Evolutionary conservation across 1,140 invertebrate species (phyloP).

Genomic region (Halictus rubicundus): DNA sequence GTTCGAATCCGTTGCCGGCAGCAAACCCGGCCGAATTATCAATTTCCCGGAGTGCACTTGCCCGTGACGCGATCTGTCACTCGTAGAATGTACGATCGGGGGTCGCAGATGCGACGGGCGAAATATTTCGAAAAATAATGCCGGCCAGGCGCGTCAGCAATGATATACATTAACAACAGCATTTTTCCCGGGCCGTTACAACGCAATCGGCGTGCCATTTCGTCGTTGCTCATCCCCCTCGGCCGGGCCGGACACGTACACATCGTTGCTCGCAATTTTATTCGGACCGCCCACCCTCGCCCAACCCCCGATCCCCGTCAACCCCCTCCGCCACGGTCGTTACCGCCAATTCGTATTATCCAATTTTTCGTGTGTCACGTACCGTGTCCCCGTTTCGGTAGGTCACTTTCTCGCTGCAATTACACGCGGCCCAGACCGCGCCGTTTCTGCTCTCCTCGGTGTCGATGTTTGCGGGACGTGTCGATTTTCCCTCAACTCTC

Average conservation of each 20-base stretch:
- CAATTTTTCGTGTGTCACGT: slow-evolving; percentile 52
- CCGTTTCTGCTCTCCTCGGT: slow-evolving; percentile 7
- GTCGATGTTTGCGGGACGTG: slow-evolving; percentile 36
- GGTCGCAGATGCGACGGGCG: slow-evolving; percentile 24
- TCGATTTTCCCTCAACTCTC: slow-evolving; percentile 21
- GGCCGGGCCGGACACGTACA: slow-evolving; percentile 8
- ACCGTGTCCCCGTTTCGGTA: slow-evolving; percentile 44
- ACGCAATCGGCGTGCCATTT: slow-evolving; percentile 40
- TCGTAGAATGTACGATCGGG: slow-evolving; percentile 25
- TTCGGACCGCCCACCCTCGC: background rate
- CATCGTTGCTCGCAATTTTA: slow-evolving; percentile 45
- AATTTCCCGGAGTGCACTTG: slow-evolving; percentile 11
- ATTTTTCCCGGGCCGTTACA: slow-evolving; percentile 36
- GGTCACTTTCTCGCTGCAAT: slow-evolving; percentile 49
- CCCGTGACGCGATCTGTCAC: slow-evolving; percentile 22
- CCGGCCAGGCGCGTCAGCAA: slow-evolving; percentile 27
- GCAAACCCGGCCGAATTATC: slow-evolving; percentile 19
- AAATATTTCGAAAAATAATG: slow-evolving; percentile 43
- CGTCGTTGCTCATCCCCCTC: background rate
- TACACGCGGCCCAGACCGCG: slow-evolving; percentile 16
- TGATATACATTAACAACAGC: slow-evolving; percentile 38
- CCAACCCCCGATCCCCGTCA: background rate
- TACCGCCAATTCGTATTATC: slow-evolving; percentile 53
- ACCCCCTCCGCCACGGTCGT: slow-evolving; percentile 12
- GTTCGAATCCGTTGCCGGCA: background rate